Evolutionary conservation across 2,888 invertebrate genomes (phyloP).

Genomic region (Dynastes hyllus): DNA sequence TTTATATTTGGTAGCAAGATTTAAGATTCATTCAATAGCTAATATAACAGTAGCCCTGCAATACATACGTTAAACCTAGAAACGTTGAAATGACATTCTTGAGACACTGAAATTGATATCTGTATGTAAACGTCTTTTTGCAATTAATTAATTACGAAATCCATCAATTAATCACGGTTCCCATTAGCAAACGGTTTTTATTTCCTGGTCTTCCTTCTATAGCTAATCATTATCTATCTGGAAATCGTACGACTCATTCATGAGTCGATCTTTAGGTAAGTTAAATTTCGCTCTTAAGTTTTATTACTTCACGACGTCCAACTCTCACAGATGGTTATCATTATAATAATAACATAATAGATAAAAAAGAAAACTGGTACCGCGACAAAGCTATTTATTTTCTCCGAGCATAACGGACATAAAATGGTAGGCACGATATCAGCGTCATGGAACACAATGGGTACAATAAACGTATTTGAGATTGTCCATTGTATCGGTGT

Average conservation of each 20-base stretch:
- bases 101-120: too few species aligned
- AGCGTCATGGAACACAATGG: conserved; percentile 54
- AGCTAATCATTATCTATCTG: neutral
- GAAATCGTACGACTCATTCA: conserved; percentile 1
- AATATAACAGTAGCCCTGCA: too few species aligned
- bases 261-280: neutral
- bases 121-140: too few species aligned
- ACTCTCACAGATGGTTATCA: conserved; percentile 41
- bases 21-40: too few species aligned
- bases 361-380: conserved; percentile 38
- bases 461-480: conserved; percentile 55
- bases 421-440: conserved; percentile 57
- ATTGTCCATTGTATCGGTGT: conserved; percentile 57
- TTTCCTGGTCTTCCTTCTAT: conserved; percentile 1
- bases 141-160: too few species aligned
- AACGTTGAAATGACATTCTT: too few species aligned
- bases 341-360: conserved; percentile 43
- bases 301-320: conserved; percentile 23
- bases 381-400: conserved; percentile 52
- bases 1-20: too few species aligned
- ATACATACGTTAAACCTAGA: too few species aligned
- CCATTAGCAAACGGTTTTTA: conserved; percentile 8
- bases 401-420: conserved; percentile 52
- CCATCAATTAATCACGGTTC: neutral
- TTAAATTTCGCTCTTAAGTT: conserved; percentile 20